Base-by-base conservation (phyloP, 2,797 vertebrate genomes). In the Danio choprae region DNA sequence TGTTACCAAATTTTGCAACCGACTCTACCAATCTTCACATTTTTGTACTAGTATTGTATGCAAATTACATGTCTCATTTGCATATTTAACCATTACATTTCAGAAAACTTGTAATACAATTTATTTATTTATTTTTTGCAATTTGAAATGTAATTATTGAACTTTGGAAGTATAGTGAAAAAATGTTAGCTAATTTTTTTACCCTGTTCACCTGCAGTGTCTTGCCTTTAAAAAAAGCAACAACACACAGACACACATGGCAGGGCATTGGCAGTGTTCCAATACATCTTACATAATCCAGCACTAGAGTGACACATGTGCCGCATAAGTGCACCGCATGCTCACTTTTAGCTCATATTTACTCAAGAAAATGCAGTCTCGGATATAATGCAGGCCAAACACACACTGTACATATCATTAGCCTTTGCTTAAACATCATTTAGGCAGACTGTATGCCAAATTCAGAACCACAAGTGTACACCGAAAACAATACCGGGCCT, bases 231-330 rank as follows among this genome's bases (percentile, higher is more conserved):
- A 80, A 56, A n/a, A 78, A 74, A 74, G 43, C 11, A 40, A 40
- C 2, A 7, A 15, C 12, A 36, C 22, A 36, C 46, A 60, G 20
- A 68, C 79, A 68, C 74, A 73, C 73, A 83, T 69, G 58, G 13
- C 29, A 9, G 9, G n/a, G 5, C 48, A 70, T 51, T 51, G 84
- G 85, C 82, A 55, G 63, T 15, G 40, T 16, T 65, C 81, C 86
- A 86, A 77, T 56, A 78, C 13, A 20, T 79, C 71, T 89, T 86
- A 87, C 88, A 84, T 88, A 89, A 88, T 79, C 82, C 29, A 29
- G 44, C 77, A 74, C 64, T 71, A 56, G 65, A 71, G 65, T 43
- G n/a, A 78, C 84, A 84, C 84, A 79, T 81, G 74, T 46, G 71
- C 70, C 16, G 40, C 65, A 65, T 48, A 40, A 62, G 36, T 50